phyloP scores from a whole-genome alignment of 2,797 vertebrate genomes.

The Buphagus erythrorhynchus region DNA sequence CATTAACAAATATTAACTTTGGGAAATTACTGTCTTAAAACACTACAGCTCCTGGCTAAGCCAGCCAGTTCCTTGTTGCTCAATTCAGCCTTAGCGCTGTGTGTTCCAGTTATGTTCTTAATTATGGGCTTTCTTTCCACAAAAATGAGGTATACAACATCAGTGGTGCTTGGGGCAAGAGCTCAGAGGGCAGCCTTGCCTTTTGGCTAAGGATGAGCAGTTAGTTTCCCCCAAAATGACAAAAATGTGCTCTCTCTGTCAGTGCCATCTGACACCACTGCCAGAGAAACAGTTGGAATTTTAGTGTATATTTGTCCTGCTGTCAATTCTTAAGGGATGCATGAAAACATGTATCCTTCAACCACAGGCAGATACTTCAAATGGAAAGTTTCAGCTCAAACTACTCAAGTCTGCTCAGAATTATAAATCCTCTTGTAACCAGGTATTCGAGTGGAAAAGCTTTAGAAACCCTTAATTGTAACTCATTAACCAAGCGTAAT shows the following conservation, averaged over 20 bases:
- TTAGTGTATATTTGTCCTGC: not conserved
- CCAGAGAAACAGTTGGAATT: not conserved
- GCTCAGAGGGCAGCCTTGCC: not conserved
- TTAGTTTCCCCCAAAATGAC: not conserved
- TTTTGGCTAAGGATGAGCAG: not conserved
- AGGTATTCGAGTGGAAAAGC: not conserved
- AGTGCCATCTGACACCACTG: not conserved
- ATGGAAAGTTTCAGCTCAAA: not conserved
- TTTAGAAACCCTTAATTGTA: not conserved
- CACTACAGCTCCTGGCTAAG: not conserved
- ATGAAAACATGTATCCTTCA: not conserved
- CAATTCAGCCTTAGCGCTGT: not conserved
- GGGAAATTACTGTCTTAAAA: not conserved
- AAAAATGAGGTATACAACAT: not conserved
- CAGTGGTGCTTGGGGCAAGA: not conserved
- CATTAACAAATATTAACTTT: not conserved
- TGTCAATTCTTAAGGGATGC: not conserved
- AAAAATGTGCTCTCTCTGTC: not conserved
- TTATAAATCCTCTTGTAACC: not conserved
- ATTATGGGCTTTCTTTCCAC: not conserved
- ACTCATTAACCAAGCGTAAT: not conserved
- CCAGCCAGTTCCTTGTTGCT: not conserved
- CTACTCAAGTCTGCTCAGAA: not conserved
- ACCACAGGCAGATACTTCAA: not conserved
- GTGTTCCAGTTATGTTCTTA: not conserved